These are phyloP conservation scores for Drosophila imparisetae DNA, from an alignment of 2,888 invertebrate genomes.

Conservation along the genomic window DNA sequence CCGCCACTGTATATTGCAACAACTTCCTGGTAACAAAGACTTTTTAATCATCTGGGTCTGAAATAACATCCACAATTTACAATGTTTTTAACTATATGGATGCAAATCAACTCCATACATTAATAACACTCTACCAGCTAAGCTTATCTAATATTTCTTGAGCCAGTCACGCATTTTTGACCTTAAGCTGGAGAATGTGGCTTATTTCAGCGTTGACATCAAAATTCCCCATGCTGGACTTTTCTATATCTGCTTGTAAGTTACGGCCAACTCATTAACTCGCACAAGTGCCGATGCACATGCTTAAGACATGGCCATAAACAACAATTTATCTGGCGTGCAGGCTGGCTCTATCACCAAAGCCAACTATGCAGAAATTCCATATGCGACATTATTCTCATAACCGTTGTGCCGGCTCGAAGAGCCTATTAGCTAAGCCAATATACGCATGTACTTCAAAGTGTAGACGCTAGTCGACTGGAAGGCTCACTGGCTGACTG, in stretches of 20 bases:
- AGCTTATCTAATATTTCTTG: conserved; percentile 21
- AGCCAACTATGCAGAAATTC: conserved; percentile 70
- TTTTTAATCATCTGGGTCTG: neutral
- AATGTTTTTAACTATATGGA: neutral
- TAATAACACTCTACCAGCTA: neutral
- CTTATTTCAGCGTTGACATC: conserved; percentile 51
- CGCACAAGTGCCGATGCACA: conserved; percentile 54
- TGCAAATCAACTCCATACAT: neutral
- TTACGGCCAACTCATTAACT: conserved; percentile 66
- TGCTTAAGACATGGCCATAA: conserved; percentile 64
- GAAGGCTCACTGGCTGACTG: conserved; percentile 1
- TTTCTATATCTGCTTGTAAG: conserved; percentile 31
- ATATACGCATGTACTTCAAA: conserved; percentile 67
- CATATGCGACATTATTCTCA: conserved; percentile 77
- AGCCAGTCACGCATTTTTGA: conserved; percentile 55
- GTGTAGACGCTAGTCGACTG: conserved; percentile 43
- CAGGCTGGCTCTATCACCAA: conserved; percentile 48
- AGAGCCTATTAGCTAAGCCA: conserved; percentile 79
- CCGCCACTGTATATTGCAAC: neutral
- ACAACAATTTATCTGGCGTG: conserved; percentile 50
- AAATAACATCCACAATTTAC: neutral
- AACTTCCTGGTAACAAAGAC: neutral
- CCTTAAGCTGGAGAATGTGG: conserved; percentile 38
- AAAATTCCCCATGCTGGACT: conserved; percentile 58
- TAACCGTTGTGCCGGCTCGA: conserved; percentile 48